Conservation (phyloP, 1,140 invertebrate genomes). For the Euwallacea fornicatus region DNA sequence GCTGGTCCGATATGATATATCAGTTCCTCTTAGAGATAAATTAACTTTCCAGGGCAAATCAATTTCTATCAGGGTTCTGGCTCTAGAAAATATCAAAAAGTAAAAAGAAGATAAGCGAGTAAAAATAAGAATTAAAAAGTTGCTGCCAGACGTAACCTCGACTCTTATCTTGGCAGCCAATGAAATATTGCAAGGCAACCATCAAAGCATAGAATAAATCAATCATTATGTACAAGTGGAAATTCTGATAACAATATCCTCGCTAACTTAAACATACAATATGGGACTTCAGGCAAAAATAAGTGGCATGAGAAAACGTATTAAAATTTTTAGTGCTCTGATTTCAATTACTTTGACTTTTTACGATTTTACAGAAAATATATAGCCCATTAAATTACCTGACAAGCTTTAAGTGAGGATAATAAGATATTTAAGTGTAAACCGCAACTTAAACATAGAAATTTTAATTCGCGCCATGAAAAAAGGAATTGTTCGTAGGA, state of each 20-base stretch:
- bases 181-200: too few species aligned
- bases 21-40: background rate
- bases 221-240: too few species aligned
- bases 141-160: too few species aligned
- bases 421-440: background rate
- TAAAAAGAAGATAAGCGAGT: too few species aligned
- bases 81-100: too few species aligned
- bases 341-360: slow-evolving; percentile 18
- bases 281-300: slow-evolving; percentile 1
- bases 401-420: background rate
- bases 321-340: slow-evolving; percentile 14
- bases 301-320: background rate
- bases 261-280: slow-evolving; percentile 17
- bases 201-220: too few species aligned
- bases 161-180: too few species aligned
- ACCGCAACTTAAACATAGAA: too few species aligned
- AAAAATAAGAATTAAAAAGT: too few species aligned
- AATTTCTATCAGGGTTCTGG: background rate
- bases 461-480: too few species aligned
- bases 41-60: background rate
- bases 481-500: too few species aligned
- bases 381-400: slow-evolving; percentile 1
- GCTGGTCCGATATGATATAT: background rate
- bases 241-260: background rate
- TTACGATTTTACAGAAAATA: slow-evolving; percentile 18